Evolutionary conservation across 2,797 vertebrate species (phyloP), one percentile per base, ranked within the genome.

Genomic region (Platalea minor): DNA sequence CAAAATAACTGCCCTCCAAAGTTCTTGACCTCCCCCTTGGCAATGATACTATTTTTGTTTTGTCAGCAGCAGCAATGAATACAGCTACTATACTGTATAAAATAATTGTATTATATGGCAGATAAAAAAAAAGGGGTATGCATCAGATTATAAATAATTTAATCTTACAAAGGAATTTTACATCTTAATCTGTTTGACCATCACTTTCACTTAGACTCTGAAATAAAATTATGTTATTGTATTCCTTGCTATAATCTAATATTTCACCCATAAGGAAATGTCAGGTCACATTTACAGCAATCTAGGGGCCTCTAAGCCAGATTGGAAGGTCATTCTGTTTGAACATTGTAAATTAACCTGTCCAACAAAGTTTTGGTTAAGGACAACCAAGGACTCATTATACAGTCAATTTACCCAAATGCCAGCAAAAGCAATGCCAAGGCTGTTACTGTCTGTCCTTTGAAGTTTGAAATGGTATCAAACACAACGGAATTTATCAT

Each of bases 91-190:
- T 91, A 78, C 69, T 87, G 72, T 76, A 86, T 72, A 96, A 95
- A 97, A 94, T 98, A 98, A 98, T 98, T 97, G 54, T 86, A 97
- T 98, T 98, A 98, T 88, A 93, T 91, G 94, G 95, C 96, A 97
- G 95, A 97, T 97, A 97, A 98, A 98, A 97, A 98, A 97, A 95
- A 97, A 98, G 89, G 21, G 79, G 85, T 97, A 98, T 97, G 97
- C 97, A 98, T 97, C 94, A 97, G 97, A 97, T 98, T 97, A 98
- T 96, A 97, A 98, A 97, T 98, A 98, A 98, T 96, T 98, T 97
- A 97, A 98, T 98, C 98, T 97, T 97, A 96, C 53, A 94, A 91
- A 92, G 91, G 88, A 97, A 98, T 98, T 98, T 98, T 98, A 98
- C 97, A 98, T 98, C 96, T 98, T 98, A 98, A 98, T 98, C 97